Evolutionary conservation across 2,888 invertebrate species (phyloP).

Genomic region (Myopa tessellatipennis): DNA sequence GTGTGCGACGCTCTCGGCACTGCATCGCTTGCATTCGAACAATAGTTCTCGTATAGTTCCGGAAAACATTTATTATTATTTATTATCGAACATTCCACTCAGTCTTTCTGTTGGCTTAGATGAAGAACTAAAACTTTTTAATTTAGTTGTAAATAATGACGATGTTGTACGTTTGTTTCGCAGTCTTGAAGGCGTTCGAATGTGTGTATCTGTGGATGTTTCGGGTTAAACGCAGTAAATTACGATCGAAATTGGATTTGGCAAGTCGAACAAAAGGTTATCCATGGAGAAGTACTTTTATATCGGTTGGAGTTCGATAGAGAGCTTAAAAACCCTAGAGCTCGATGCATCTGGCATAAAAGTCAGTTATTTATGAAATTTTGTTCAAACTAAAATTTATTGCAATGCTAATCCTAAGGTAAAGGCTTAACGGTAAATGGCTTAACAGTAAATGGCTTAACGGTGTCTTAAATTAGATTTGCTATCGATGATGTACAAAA

Average conservation of each 20-base stretch:
- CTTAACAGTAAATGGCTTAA: too few species aligned
- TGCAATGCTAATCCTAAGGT: too few species aligned
- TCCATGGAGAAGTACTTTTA: not conserved
- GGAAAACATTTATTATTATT: slow-evolving; percentile 35
- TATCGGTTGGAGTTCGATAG: too few species aligned
- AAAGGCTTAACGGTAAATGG: too few species aligned
- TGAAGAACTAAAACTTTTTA: slow-evolving; percentile 31
- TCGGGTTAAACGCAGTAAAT: slow-evolving; percentile 23
- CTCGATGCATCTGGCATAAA: too few species aligned
- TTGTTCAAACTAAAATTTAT: too few species aligned
- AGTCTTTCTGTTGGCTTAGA: slow-evolving; percentile 18
- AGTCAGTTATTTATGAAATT: too few species aligned
- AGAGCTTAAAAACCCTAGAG: too few species aligned
- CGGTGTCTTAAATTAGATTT: too few species aligned
- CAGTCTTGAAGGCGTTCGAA: not conserved
- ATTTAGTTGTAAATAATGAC: slow-evolving; percentile 31
- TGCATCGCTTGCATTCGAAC: not conserved
- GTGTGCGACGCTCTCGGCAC: not conserved
- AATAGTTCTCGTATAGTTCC: slow-evolving; percentile 16
- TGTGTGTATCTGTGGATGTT: not conserved
- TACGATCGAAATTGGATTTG: slow-evolving; percentile 10
- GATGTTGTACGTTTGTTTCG: not conserved
- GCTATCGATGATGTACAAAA: too few species aligned
- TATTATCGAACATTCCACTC: slow-evolving; percentile 27
- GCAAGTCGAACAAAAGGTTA: slow-evolving; percentile 10